Evolutionary conservation across 1,140 invertebrate genomes (phyloP), one percentile per base, ranked within the genome.

Genomic region (Homarus americanus): DNA sequence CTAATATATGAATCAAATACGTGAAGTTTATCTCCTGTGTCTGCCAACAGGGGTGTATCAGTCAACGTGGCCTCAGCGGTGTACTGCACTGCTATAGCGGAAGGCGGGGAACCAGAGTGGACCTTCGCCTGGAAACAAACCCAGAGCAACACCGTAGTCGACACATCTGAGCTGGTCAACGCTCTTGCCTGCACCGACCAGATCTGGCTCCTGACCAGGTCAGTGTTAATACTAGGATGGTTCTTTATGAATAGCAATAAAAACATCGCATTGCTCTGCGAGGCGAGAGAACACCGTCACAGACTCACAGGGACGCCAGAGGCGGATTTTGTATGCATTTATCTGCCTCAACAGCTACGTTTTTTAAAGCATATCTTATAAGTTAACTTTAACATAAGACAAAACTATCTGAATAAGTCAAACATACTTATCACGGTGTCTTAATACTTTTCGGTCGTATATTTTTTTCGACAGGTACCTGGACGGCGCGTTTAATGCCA

Each of bases 391-490:
- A n/a, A n/a, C n/a, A n/a, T n/a, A n/a, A n/a, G n/a, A n/a, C n/a
- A n/a, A n/a, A n/a, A n/a, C n/a, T n/a, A n/a, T n/a, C n/a, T n/a
- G n/a, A n/a, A n/a, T n/a, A n/a, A n/a, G n/a, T n/a, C n/a, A n/a
- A n/a, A n/a, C n/a, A n/a, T n/a, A n/a, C n/a, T n/a, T n/a, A n/a
- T n/a, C n/a, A n/a, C n/a, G n/a, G n/a, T n/a, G n/a, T n/a, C n/a
- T n/a, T n/a, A n/a, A n/a, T n/a, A n/a, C n/a, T n/a, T n/a, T n/a
- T n/a, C n/a, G n/a, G n/a, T n/a, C n/a, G n/a, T n/a, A n/a, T n/a
- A n/a, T n/a, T n/a, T n/a, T 76, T 17, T 76, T 40, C 34, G 1
- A 15, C 76, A 79, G 83, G 28, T 85, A 85, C n/a, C 83, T 85
- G 40, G 72, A 72, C 10, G 83, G 83, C 10, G 83, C 53, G 3